Percentiles rank a stretch among this genome's conserved stretches.
phyloP scores from a whole-genome alignment of 35 echinoderm and acorn worm genomes.

The Hemicentrotus pulcherrimus region DNA sequence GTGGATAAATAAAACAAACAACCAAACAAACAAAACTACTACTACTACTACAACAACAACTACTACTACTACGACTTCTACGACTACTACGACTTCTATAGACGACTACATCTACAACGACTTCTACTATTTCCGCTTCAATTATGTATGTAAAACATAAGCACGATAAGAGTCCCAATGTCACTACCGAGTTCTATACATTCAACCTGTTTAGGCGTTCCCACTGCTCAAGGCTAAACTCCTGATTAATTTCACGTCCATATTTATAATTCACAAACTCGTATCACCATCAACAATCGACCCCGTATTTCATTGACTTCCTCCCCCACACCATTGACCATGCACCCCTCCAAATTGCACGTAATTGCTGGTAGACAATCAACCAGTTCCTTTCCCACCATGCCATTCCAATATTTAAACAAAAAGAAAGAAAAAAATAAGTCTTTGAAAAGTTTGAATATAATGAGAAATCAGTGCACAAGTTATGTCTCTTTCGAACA shows the following conservation, averaged over 20 bases:
- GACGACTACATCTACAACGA: background rate
- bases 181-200: background rate
- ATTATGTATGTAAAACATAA: too few species aligned
- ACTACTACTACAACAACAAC: too few species aligned
- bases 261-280: slow-evolving; percentile 20
- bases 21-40: too few species aligned
- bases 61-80: background rate
- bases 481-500: background rate
- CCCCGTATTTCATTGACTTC: background rate
- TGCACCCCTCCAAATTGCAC: background rate
- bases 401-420: too few species aligned
- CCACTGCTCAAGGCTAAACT: background rate
- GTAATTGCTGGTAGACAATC: background rate
- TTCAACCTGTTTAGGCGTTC: background rate
- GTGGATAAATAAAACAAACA: too few species aligned
- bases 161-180: background rate
- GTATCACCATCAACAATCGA: background rate
- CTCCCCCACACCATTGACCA: background rate
- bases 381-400: background rate
- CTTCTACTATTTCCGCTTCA: background rate
- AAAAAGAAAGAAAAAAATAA: background rate
- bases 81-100: background rate
- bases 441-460: background rate
- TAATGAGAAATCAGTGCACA: background rate
- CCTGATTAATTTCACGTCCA: slow-evolving; percentile 10